These are phyloP conservation scores for Suricata suricatta DNA, from an alignment of 2,113 vertebrate species.

Conservation along the genomic window DNA sequence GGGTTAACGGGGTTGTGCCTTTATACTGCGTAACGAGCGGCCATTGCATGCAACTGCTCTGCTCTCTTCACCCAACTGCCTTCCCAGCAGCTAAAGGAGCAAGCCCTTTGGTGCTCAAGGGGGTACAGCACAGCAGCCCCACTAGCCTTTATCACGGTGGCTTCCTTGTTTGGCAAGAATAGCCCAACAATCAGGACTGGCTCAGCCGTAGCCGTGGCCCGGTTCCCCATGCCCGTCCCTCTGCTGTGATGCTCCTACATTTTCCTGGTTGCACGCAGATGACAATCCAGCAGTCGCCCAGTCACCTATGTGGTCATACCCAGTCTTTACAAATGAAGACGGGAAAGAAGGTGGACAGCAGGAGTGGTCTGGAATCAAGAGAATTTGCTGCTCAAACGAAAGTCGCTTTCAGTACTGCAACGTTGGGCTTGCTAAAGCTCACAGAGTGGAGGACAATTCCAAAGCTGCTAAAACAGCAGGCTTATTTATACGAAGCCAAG, in stretches of 20 bases:
- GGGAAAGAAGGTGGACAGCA: background rate
- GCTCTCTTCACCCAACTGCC: background rate
- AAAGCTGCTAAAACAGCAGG: slow-evolving; percentile 58
- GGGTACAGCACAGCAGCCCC: background rate
- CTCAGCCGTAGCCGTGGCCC: background rate
- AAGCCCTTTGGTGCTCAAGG: background rate
- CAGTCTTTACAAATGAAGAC: slow-evolving; percentile 38
- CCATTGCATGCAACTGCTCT: background rate
- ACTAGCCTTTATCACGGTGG: background rate
- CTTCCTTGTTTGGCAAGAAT: slow-evolving; percentile 33
- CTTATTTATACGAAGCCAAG: slow-evolving; percentile 60
- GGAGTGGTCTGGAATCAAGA: slow-evolving; percentile 37
- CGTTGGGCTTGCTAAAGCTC: slow-evolving; percentile 31
- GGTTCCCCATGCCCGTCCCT: background rate
- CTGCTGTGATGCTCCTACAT: background rate
- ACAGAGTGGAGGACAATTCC: slow-evolving; percentile 46
- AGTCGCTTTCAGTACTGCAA: background rate
- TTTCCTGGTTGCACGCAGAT: background rate
- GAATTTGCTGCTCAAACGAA: slow-evolving; percentile 49
- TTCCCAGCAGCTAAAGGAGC: background rate
- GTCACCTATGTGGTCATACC: background rate
- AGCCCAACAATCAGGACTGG: background rate
- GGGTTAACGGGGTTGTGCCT: background rate
- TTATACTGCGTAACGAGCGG: background rate
- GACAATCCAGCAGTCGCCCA: background rate